phyloP scores from a whole-genome alignment of 1,140 invertebrate species.

The Sarcophaga peregrina region DNA sequence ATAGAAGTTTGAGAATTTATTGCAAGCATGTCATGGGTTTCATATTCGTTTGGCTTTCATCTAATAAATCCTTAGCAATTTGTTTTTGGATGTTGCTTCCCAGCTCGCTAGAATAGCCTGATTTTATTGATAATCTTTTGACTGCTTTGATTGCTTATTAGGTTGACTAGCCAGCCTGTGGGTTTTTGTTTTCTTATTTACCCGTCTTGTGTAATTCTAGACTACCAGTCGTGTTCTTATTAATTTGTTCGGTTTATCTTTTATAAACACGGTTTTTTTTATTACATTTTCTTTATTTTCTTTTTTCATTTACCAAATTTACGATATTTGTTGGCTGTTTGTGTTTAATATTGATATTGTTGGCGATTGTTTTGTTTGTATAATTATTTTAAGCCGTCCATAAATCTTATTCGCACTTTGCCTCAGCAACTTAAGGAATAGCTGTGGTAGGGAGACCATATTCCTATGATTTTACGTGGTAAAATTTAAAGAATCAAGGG shows the following conservation, averaged over 20 bases:
- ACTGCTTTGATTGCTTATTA: background rate
- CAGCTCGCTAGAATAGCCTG: too few relatives aligned
- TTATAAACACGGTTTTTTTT: background rate
- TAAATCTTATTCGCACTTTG: background rate
- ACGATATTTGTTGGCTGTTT: background rate
- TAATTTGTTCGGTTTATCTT: background rate
- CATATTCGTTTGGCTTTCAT: too few relatives aligned
- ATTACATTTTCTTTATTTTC: background rate
- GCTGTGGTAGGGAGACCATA: background rate
- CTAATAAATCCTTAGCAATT: too few relatives aligned
- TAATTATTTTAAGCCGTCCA: background rate
- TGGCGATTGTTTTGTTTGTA: background rate
- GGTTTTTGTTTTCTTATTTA: background rate
- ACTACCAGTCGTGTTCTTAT: background rate
- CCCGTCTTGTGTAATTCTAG: background rate
- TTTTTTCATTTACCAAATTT: too few relatives aligned
- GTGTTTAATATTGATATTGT: background rate
- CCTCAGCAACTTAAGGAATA: background rate
- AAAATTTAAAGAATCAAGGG: too few relatives aligned
- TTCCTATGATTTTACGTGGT: background rate
- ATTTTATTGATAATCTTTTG: constrained; percentile 2
- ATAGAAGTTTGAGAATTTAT: too few relatives aligned
- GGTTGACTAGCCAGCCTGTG: background rate
- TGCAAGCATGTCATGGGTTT: too few relatives aligned
- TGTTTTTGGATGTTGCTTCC: too few relatives aligned